Evolutionary conservation across 2,888 invertebrate species (phyloP).

Genomic region (Phengaris arion): DNA sequence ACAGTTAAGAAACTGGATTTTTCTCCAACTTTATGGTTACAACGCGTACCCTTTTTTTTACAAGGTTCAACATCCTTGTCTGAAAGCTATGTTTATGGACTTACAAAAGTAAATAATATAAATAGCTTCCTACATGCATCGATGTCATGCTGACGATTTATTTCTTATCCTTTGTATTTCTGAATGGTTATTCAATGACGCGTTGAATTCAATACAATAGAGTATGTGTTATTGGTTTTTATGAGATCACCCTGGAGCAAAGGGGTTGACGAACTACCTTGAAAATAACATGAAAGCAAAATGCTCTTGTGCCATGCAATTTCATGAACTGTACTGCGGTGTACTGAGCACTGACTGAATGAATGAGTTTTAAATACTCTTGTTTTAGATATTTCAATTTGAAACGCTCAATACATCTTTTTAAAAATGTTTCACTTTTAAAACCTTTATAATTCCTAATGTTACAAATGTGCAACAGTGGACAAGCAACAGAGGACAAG

Average conservation of each 20-base stretch:
- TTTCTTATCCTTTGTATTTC: conserved; percentile 12
- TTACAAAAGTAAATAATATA: not conserved
- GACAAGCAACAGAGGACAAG: no score
- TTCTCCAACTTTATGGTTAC: not conserved
- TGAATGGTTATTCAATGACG: not conserved
- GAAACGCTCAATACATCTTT: no score
- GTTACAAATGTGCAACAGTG: no score
- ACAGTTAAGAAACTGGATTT: no score
- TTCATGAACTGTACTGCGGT: not conserved
- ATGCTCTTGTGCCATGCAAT: not conserved
- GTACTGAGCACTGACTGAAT: not conserved
- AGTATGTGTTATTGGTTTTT: not conserved
- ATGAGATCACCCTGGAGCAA: not conserved
- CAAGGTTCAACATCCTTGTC: not conserved
- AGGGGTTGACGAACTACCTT: conserved; percentile 8
- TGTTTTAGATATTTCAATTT: not conserved
- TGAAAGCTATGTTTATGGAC: not conserved
- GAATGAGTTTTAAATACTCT: not conserved
- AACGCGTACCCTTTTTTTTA: not conserved
- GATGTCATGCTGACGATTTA: not conserved
- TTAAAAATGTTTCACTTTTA: no score
- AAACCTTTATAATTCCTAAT: no score
- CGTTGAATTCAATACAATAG: not conserved
- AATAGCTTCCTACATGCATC: not conserved
- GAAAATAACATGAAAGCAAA: not conserved